Base-by-base conservation (phyloP, 2,797 vertebrate genomes). In the Sternotherus odoratus region DNA sequence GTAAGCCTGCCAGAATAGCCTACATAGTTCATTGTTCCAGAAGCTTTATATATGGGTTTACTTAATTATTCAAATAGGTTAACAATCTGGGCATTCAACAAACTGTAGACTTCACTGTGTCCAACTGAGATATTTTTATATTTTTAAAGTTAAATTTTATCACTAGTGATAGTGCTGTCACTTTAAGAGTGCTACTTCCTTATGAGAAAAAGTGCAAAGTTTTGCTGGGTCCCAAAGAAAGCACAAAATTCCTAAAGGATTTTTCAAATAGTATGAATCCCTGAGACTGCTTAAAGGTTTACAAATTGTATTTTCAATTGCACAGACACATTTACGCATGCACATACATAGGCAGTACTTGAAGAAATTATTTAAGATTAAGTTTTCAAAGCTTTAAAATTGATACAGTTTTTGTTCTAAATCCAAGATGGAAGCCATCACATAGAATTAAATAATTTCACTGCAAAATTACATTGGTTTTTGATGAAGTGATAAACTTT, bases 21-120 rank as follows among this genome's bases (percentile, higher is more conserved):
- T 79, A 36, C 39, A 12, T 92, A 72, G 80, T 84, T 94, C 75
- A 93, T 86, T 94, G 63, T 79, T 87, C 50, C 87, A 92, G 89
- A 92, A 89, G 46, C 19, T 88, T 56, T 77, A 80, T 46, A 50
- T 60, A 53, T 0, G 1, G 86, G 89, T 46, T 92, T 1, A 81
- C 50, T 79, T 60, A 87, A 87, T 23, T 15, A 66, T 56, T 86
- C 83, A 50, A 86, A 92, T 46, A 77, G 77, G 43, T 85, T 46
- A 87, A 69, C 33, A 26, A 0, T 17, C 79, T 5, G 69, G 63
- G 63, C 92, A 33, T 91, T 0, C 2, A 43, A 78, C 13, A 89
- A 12, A 2, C 6, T 49, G 82, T 6, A 77, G 24, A 13, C 74
- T 49, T 77, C 74, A 77, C 5, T 43, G 74, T 48, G 33, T 49